Evolutionary conservation across 2,888 invertebrate species (phyloP), one percentile per base, ranked within the genome.

Genomic region (Hartigia nigra): DNA sequence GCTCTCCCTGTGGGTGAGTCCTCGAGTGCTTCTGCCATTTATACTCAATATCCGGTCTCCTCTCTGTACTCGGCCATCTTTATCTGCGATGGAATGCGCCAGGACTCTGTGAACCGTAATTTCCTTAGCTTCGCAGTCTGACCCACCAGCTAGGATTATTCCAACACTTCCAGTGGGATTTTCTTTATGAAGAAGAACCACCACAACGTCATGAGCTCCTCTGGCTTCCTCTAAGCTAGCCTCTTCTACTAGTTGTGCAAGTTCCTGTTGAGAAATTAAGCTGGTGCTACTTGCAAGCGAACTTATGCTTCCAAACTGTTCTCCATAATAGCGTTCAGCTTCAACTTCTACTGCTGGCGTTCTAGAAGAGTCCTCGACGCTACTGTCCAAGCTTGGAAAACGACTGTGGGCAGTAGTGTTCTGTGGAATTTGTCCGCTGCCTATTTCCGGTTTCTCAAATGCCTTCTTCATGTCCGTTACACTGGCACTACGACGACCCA

Each of bases 51-150:
- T 95, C 91, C 97, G 95, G 89, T 97, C 97, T 31, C 98, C 98
- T 88, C 96, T 95, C 91, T 96, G 96, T 75, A 98, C 93, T 77
- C 96, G 93, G 11, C 98, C 98, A 89, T 98, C 97, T 87, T 95
- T 95, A 87, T 97, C 96, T 72, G 98, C 98, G 77, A 97, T 95
- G 87, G 97, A 97, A 84, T 97, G 97, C 79, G 95, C 94, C 85
- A 97, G 93, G 77, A 98, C 96, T 92, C 97, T 96, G 92, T 98
- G 97, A 83, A 98, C 97, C 88, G 97, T 97, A 83, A 98, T 97
- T 92, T 97, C 97, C 92, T 97, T 98, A 87, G 96, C 95, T 93
- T 98, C 98, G 90, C 97, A 97, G 91, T 98, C 98, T 31, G 95
- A 95, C 77, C 98, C 98, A 80, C 98, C 98, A 77, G 97, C 97